A percentile compares a stretch with the other conserved stretches of the same genome.
Conservation (phyloP, 2,797 vertebrate species). For the Danio tinwini region DNA sequence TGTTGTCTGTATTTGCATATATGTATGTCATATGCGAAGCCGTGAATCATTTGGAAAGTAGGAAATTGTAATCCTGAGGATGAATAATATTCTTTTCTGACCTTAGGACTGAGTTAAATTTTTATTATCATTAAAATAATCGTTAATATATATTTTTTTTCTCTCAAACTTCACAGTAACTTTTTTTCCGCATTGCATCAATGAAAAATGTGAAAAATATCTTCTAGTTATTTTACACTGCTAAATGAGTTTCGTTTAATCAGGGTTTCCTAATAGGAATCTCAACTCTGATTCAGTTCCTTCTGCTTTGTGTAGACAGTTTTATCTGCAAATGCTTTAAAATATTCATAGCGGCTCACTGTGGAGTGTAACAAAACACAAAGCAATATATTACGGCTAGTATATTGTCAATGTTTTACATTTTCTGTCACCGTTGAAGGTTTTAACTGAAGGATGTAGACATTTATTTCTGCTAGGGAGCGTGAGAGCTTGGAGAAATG, state of each 20-base stretch:
- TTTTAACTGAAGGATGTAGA: constrained; percentile 36
- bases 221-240: not conserved
- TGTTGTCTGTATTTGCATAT: constrained; percentile 3
- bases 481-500: not conserved
- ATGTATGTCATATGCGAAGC: not conserved
- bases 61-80: not conserved
- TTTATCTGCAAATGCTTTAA: constrained; percentile 21
- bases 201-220: not conserved
- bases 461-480: constrained; percentile 23
- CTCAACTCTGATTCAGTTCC: not conserved
- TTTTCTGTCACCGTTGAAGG: constrained; percentile 21
- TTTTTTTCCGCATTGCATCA: not conserved
- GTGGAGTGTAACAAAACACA: constrained; percentile 10
- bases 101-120: not conserved
- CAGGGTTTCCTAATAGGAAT: not conserved
- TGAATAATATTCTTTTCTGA: not conserved
- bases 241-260: constrained; percentile 5
- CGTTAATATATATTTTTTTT: not conserved
- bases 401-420: not conserved
- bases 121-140: not conserved
- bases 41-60: not conserved
- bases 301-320: not conserved
- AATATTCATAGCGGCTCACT: constrained; percentile 7
- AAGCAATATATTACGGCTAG: not conserved
- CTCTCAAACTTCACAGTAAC: not conserved